Conservation (phyloP, 2,888 invertebrate species). For the Tricholauxania praeusta region DNA sequence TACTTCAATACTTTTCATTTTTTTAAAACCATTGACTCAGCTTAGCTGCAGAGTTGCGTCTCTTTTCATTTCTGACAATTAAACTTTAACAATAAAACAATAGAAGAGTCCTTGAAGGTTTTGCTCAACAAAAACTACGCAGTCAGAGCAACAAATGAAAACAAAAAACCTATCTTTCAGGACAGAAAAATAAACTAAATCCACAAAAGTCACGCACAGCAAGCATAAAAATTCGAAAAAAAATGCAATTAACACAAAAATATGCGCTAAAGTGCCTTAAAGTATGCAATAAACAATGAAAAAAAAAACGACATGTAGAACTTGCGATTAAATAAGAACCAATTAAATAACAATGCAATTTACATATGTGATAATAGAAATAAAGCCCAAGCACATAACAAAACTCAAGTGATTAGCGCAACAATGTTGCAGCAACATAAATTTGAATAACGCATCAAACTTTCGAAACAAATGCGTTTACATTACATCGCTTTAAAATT, state of each 20-base stretch:
- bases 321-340: conserved; percentile 11
- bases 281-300: conserved; percentile 29
- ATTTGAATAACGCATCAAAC: too few species aligned
- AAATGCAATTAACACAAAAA: not conserved
- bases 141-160: not conserved
- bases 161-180: not conserved
- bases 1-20: too few species aligned
- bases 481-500: too few species aligned
- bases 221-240: not conserved
- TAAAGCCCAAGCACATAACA: not conserved
- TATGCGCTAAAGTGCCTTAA: conserved; percentile 7
- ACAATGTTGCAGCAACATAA: not conserved
- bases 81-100: too few species aligned
- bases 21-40: too few species aligned
- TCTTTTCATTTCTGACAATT: too few species aligned
- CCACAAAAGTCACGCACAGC: conserved; percentile 7
- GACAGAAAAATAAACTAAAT: not conserved
- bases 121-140: not conserved
- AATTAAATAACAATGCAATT: conserved; percentile 9
- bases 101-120: too few species aligned
- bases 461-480: too few species aligned
- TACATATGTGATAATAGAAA: not conserved
- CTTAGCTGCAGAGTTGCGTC: too few species aligned
- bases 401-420: not conserved
- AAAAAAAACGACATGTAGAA: conserved; percentile 15